Evolutionary conservation across 2,797 vertebrate genomes (phyloP).

Genomic region (Novumbra hubbsi): DNA sequence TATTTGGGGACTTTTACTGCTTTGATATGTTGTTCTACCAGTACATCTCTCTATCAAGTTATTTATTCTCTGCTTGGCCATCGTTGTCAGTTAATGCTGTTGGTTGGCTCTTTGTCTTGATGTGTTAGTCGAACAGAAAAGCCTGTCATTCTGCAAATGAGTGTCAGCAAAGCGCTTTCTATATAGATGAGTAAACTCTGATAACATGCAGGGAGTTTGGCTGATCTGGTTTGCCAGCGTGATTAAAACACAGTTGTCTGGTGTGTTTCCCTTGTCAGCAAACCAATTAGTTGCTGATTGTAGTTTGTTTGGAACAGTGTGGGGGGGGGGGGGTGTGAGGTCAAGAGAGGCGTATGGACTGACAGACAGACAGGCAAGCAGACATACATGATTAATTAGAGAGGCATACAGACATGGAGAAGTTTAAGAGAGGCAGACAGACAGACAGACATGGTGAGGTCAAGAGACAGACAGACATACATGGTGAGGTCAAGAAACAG

Average conservation of each 20-base stretch:
- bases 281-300: conserved; percentile 31
- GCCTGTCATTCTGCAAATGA: conserved; percentile 36
- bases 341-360: background rate
- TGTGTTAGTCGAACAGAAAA: conserved; percentile 40
- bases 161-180: conserved; percentile 33
- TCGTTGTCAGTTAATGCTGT: conserved; percentile 11
- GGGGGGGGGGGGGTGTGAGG: background rate
- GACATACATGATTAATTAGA: background rate
- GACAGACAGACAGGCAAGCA: background rate
- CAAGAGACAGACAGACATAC: too few relatives aligned
- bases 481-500: background rate
- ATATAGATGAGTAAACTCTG: conserved; percentile 12
- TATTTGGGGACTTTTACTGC: background rate
- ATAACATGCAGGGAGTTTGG: conserved; percentile 12
- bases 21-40: background rate
- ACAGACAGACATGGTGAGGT: background rate
- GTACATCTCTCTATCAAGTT: background rate
- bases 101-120: conserved; percentile 35
- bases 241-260: conserved; percentile 55
- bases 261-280: conserved; percentile 47
- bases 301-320: conserved; percentile 17
- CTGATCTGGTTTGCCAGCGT: conserved; percentile 53
- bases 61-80: background rate
- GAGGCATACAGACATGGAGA: background rate
- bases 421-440: background rate